Conservation (phyloP, 2,888 invertebrate species). For the Drosophila kuntzei region DNA sequence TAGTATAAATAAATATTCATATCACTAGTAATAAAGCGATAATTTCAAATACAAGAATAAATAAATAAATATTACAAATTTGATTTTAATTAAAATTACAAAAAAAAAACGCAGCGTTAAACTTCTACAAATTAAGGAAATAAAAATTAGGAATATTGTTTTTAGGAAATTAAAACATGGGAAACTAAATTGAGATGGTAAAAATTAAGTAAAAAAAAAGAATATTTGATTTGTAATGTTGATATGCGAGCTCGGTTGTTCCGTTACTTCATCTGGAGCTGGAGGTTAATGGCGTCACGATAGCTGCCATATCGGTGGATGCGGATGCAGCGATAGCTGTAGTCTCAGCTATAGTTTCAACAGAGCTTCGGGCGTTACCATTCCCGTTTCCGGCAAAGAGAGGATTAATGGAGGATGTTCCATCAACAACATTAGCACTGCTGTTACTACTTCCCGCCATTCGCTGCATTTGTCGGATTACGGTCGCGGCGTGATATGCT, state of each 20-base stretch:
- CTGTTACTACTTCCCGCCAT: slow-evolving; percentile 93
- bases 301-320: background rate
- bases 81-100: too few species aligned
- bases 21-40: too few species aligned
- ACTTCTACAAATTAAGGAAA: too few species aligned
- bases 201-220: too few species aligned
- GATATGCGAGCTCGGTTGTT: slow-evolving; percentile 18
- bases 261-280: slow-evolving; percentile 9
- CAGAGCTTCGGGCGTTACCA: slow-evolving; percentile 27
- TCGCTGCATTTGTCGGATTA: slow-evolving; percentile 99
- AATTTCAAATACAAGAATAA: too few species aligned
- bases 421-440: slow-evolving; percentile 86
- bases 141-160: too few species aligned
- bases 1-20: too few species aligned
- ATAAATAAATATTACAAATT: too few species aligned
- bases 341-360: slow-evolving; percentile 3
- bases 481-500: slow-evolving; percentile 99
- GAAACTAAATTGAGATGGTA: too few species aligned
- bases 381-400: too few species aligned
- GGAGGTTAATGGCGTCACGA: slow-evolving; percentile 11
- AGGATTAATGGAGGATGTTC: slow-evolving; percentile 23
- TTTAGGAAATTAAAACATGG: too few species aligned
- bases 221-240: slow-evolving; percentile 35
- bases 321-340: slow-evolving; percentile 3
- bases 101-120: too few species aligned